phyloP scores from a whole-genome alignment of 2,888 invertebrate species.

The Drosophila anomalata region DNA sequence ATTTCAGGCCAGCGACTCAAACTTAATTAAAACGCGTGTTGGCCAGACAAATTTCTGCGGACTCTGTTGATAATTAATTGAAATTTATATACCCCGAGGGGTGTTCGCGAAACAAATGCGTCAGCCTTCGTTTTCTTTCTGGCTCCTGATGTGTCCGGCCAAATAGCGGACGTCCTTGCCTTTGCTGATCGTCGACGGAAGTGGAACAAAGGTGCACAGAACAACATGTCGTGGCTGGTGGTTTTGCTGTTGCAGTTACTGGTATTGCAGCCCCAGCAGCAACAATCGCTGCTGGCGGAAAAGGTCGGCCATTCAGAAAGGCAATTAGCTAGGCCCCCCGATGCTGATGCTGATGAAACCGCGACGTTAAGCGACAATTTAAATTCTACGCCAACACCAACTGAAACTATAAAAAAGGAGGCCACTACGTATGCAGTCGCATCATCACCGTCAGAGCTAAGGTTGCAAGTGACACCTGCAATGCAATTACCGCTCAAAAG shows the following conservation, averaged over 20 bases:
- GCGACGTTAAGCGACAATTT: constrained; percentile 25
- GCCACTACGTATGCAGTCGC: constrained; percentile 1
- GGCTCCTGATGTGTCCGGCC: background rate
- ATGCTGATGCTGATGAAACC: constrained; percentile 7
- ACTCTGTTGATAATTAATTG: constrained; percentile 60
- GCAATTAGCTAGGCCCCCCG: constrained; percentile 53
- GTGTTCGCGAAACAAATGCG: constrained; percentile 47
- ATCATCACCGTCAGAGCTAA: background rate
- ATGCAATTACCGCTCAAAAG: constrained; percentile 33
- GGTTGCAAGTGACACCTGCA: constrained; percentile 36
- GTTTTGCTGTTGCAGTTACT: constrained; percentile 21
- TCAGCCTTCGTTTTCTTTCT: constrained; percentile 18
- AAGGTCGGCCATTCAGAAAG: background rate
- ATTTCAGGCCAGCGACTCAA: constrained; percentile 54
- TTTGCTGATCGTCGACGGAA: constrained; percentile 33
- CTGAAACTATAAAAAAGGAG: constrained; percentile 15
- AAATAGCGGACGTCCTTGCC: constrained; percentile 39
- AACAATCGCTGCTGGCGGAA: constrained; percentile 7
- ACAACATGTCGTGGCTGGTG: constrained; percentile 12
- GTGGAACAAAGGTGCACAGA: background rate
- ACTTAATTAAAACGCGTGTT: constrained; percentile 71
- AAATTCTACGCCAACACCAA: constrained; percentile 19
- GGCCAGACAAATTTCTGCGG: constrained; percentile 44
- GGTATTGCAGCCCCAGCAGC: constrained; percentile 7
- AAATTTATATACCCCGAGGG: constrained; percentile 51